phyloP scores from a whole-genome alignment of 2,888 invertebrate genomes.

The Phortica okadai region DNA sequence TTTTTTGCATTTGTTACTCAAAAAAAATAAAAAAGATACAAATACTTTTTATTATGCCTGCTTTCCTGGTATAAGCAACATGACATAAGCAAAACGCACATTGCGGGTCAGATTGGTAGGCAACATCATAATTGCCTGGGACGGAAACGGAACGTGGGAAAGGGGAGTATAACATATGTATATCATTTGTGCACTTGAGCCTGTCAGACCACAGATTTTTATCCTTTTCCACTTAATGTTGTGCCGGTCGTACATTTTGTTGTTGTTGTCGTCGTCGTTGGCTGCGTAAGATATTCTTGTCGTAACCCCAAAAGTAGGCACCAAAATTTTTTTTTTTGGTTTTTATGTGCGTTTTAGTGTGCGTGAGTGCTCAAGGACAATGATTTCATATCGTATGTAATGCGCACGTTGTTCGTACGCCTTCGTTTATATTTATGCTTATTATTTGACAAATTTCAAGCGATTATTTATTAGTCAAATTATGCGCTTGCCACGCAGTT shows the following conservation, averaged over 20 bases:
- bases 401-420: constrained; percentile 48
- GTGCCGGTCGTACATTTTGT: neutral
- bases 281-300: neutral
- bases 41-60: constrained; percentile 62
- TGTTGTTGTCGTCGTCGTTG: constrained; percentile 1
- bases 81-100: constrained; percentile 54
- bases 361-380: neutral
- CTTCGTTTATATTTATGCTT: constrained; percentile 39
- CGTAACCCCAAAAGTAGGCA: constrained; percentile 5
- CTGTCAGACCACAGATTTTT: constrained; percentile 36
- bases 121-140: neutral
- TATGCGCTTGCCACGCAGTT: constrained; percentile 25
- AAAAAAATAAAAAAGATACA: neutral
- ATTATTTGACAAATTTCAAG: constrained; percentile 34
- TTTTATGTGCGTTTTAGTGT: neutral
- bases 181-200: constrained; percentile 50
- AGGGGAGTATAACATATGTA: constrained; percentile 41
- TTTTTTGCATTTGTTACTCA: too few species aligned
- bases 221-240: neutral
- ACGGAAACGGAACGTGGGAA: neutral
- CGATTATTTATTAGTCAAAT: constrained; percentile 34
- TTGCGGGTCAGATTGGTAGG: neutral
- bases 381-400: neutral
- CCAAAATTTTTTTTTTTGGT: neutral
- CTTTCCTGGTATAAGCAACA: constrained; percentile 52